A percentile compares a stretch with the other conserved stretches of the same genome.
Evolutionary conservation across 1,140 invertebrate species (phyloP).

Genomic region (Eubasilissa regina): DNA sequence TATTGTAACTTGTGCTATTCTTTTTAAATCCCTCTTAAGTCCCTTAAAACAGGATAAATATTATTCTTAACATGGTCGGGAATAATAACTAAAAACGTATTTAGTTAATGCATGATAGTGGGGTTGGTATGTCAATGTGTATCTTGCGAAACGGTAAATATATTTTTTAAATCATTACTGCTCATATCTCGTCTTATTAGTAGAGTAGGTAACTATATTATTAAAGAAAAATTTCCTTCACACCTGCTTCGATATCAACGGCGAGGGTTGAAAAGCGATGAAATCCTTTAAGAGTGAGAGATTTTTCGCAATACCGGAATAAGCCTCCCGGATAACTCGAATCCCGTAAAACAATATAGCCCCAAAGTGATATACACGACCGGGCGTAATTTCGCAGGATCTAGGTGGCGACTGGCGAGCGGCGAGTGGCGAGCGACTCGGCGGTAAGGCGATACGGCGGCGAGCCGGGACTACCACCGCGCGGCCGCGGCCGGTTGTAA

Average conservation of each 20-base stretch:
- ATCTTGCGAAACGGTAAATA: no score
- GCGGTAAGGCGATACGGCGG: slow-evolving; percentile 27
- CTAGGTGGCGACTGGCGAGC: neutral
- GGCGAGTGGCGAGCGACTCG: neutral
- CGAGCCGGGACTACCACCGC: neutral
- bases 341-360: slow-evolving; percentile 9
- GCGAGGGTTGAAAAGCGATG: neutral
- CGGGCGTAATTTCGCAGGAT: neutral
- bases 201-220: no score
- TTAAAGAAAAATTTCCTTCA: neutral
- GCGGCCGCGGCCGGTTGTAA: slow-evolving; percentile 43
- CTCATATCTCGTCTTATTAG: no score
- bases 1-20: no score
- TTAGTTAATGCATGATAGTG: no score
- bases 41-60: no score
- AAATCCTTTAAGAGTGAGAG: neutral
- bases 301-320: neutral
- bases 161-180: no score
- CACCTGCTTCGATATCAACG: neutral
- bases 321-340: neutral
- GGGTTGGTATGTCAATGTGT: no score
- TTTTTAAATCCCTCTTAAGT: no score
- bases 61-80: no score
- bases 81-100: no score
- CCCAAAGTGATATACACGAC: slow-evolving; percentile 18